These are phyloP conservation scores for Microcebus lehilahytsara DNA, from an alignment of 2,113 vertebrate genomes.

Conservation along the genomic window DNA sequence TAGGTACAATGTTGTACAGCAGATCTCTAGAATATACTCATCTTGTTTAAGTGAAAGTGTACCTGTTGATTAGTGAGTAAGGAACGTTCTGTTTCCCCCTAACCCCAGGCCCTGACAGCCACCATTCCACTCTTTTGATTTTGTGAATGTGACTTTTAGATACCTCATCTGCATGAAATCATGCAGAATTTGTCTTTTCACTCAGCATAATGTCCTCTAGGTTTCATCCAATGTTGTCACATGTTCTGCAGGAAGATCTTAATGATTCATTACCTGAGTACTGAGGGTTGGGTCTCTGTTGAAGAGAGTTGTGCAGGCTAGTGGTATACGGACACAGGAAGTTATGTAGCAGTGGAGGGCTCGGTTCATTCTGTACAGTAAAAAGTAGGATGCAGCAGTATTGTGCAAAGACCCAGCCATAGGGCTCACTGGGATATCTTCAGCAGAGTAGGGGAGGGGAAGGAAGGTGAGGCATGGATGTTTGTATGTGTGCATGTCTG, in stretches of 20 bases:
- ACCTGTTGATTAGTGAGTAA: not conserved
- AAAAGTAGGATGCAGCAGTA: not conserved
- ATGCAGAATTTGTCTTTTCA: not conserved
- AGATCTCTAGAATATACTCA: not conserved
- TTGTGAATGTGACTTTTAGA: not conserved
- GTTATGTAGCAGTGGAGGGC: not conserved
- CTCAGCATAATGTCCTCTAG: not conserved
- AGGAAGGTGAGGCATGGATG: not conserved
- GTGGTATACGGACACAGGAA: not conserved
- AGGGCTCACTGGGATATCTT: not conserved
- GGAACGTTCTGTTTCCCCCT: rapidly evolving
- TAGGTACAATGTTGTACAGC: not conserved
- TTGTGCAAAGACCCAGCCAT: not conserved
- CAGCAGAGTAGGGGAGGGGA: not conserved
- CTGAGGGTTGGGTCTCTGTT: not conserved
- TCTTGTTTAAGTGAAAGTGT: not conserved
- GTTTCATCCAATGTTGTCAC: not conserved
- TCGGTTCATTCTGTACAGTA: not conserved
- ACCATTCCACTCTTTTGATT: not conserved
- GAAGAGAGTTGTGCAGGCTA: not conserved
- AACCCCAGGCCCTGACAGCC: rapidly evolving
- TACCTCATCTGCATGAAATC: not conserved
- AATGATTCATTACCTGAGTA: not conserved
- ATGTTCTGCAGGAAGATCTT: not conserved
- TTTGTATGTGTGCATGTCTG: not conserved